Evolutionary conservation across 2,113 vertebrate species (phyloP).

Genomic region (Hyaena hyaena): DNA sequence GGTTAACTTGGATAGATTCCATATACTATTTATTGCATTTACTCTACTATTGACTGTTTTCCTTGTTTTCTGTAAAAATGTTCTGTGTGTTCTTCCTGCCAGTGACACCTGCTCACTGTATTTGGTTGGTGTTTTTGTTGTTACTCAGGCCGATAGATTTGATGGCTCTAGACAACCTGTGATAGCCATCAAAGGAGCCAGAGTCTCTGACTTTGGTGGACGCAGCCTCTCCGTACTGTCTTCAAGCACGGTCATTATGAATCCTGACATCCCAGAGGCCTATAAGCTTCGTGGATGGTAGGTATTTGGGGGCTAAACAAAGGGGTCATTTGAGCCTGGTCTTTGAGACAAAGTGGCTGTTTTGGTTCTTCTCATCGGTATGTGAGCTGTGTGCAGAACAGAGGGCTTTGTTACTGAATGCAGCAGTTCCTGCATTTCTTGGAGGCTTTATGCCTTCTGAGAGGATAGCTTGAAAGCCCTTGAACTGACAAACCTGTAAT

Average conservation of each 20-base stretch:
- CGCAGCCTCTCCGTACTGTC: slow-evolving; percentile 94
- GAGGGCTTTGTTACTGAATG: slow-evolving; percentile 22
- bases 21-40: not conserved
- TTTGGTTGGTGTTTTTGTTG: slow-evolving; percentile 57
- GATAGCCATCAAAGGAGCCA: slow-evolving; percentile 95
- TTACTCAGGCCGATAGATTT: slow-evolving; percentile 94
- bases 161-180: slow-evolving; percentile 95
- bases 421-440: slow-evolving; percentile 47
- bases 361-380: not conserved
- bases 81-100: not conserved
- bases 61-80: slow-evolving; percentile 20
- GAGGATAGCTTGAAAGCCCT: slow-evolving; percentile 75
- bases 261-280: slow-evolving; percentile 97
- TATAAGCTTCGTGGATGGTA: slow-evolving; percentile 98
- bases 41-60: not conserved
- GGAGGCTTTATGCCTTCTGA: slow-evolving; percentile 67
- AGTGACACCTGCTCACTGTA: not conserved
- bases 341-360: not conserved
- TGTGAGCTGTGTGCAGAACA: slow-evolving; percentile 24
- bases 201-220: slow-evolving; percentile 97
- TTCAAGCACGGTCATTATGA: slow-evolving; percentile 94
- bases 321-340: not conserved
- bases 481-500: slow-evolving; percentile 75
- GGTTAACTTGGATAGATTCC: not conserved
- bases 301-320: slow-evolving; percentile 72